These are phyloP conservation scores for Brachionus angularis DNA, from an alignment of 1,140 invertebrate genomes.

Conservation along the genomic window DNA sequence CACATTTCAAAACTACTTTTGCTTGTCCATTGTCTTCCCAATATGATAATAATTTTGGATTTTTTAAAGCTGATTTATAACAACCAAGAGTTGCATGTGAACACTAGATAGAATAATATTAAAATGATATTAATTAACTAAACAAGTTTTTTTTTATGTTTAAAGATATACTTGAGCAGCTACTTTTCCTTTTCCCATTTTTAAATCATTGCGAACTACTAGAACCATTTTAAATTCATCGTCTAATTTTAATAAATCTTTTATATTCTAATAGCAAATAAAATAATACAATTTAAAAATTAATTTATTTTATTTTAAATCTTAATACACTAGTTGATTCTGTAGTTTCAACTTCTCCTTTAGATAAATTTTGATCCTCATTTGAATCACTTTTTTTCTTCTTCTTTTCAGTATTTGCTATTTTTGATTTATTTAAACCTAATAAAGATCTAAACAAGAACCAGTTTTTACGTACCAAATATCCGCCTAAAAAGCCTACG, in stretches of 20 bases:
- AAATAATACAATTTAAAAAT: background rate
- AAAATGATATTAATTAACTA: background rate
- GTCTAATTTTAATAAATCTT: background rate
- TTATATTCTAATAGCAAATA: background rate
- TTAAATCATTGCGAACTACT: slow-evolving; percentile 79
- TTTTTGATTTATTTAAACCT: background rate
- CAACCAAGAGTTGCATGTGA: slow-evolving; percentile 76
- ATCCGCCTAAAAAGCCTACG: background rate
- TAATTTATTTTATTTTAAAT: background rate
- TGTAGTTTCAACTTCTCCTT: no score
- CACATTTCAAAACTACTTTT: slow-evolving; percentile 39
- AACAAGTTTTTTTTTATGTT: background rate
- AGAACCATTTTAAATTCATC: slow-evolving; percentile 70
- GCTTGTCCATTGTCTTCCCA: slow-evolving; percentile 37
- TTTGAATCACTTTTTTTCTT: slow-evolving; percentile 3
- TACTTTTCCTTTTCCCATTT: slow-evolving; percentile 87
- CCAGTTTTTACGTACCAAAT: slow-evolving; percentile 6
- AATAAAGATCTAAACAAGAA: background rate
- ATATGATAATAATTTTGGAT: background rate
- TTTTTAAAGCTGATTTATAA: slow-evolving; percentile 66
- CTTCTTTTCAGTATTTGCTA: background rate
- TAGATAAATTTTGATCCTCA: no score
- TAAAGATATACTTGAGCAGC: slow-evolving; percentile 66
- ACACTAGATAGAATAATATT: slow-evolving; percentile 62
- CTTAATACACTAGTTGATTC: no score